Conservation (phyloP, 2,113 vertebrate genomes). For the Cryptomyrus ogoouensis region DNA sequence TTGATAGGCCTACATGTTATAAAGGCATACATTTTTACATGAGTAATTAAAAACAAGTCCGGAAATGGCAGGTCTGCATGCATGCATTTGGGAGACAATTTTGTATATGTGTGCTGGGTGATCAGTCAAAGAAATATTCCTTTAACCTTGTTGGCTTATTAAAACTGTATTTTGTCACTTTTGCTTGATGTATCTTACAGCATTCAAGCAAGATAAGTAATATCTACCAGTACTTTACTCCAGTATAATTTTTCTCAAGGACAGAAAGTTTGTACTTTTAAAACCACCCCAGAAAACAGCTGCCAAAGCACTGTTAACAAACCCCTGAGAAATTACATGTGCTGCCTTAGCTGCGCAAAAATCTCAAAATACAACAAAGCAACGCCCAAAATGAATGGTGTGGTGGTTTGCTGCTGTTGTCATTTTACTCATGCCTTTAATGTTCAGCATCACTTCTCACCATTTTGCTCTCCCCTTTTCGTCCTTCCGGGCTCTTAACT, state of each 20-base stretch:
- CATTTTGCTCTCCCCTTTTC: not conserved
- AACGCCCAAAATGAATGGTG: not conserved
- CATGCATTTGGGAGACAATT: not conserved
- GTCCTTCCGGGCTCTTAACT: not conserved
- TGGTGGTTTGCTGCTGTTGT: not conserved
- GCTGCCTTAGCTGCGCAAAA: not conserved
- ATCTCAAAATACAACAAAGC: not conserved
- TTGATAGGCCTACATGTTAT: not conserved
- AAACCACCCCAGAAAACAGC: not conserved
- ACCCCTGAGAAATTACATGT: not conserved
- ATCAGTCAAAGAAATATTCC: not conserved
- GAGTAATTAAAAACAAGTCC: not conserved
- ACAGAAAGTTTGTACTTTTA: not conserved
- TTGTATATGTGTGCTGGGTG: not conserved
- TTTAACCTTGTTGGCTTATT: not conserved
- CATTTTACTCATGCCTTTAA: not conserved
- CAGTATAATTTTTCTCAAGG: not conserved
- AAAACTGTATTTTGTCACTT: not conserved
- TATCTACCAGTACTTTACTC: not conserved
- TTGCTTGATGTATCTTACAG: not conserved
- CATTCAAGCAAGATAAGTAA: not conserved
- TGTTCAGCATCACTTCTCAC: not conserved
- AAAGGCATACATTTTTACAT: not conserved
- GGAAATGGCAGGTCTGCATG: not conserved
- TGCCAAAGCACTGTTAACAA: not conserved